Evolutionary conservation across 2,113 vertebrate genomes (phyloP).

Genomic region (Cyprinus carpio): DNA sequence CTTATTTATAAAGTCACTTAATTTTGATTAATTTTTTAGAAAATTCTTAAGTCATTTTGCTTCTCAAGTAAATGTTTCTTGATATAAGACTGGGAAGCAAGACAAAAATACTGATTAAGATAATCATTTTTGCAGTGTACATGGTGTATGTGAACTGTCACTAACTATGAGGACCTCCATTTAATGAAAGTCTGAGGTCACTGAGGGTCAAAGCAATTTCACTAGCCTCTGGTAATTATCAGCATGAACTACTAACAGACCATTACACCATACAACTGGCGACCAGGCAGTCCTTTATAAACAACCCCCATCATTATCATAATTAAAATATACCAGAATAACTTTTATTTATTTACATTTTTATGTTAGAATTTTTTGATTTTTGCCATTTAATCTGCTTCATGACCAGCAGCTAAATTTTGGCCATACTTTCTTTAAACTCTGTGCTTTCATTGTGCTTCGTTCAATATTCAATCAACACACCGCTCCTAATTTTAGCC

Average conservation of each 20-base stretch:
- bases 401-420: not conserved
- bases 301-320: constrained; percentile 1
- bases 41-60: not conserved
- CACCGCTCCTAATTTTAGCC: constrained; percentile 29
- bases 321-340: constrained; percentile 16
- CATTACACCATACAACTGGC: constrained; percentile 69
- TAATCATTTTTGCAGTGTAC: not conserved
- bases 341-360: constrained; percentile 9
- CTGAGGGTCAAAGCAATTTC: constrained; percentile 71
- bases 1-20: not conserved
- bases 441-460: not conserved
- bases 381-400: not conserved
- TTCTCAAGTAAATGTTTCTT: not conserved
- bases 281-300: constrained; percentile 60
- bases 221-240: constrained; percentile 69
- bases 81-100: not conserved
- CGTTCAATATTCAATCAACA: constrained; percentile 16
- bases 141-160: constrained; percentile 24
- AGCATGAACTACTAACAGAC: constrained; percentile 72
- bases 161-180: constrained; percentile 71
- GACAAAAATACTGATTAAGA: not conserved
- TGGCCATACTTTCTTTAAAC: not conserved
- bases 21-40: not conserved
- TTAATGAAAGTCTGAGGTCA: constrained; percentile 72
- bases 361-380: not conserved